Evolutionary conservation across 2,797 vertebrate genomes (phyloP), one percentile per base, ranked within the genome.

Genomic region (Eospalax fontanierii): DNA sequence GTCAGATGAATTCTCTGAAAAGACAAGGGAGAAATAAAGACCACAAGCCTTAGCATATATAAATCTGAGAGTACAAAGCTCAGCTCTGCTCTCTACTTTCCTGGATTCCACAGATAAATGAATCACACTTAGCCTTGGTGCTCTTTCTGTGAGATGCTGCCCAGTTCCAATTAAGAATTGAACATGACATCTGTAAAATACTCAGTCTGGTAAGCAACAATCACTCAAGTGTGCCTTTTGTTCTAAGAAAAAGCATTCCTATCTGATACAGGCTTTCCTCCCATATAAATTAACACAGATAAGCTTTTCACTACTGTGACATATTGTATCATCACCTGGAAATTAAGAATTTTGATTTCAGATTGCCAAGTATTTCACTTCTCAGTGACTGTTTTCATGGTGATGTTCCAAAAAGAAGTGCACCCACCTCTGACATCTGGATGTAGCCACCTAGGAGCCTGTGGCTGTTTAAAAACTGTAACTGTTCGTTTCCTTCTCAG

Each of bases 301-400:
- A 80, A 74, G 38, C 43, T 40, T 81, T 85, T 89, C 75, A 76
- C 57, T 50, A 40, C 33, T 66, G 43, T 83, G 54, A 82, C 54
- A 82, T 4, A 86, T n/a, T 80, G 4, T 65, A 43, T 91, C 65
- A 81, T 46, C 18, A 93, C 26, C 33, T 89, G 71, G 33, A 75
- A 88, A 57, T 63, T 68, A 83, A 88, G 35, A 50, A 66, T 65
- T 92, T 87, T 33, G 73, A 73, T 59, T 95, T 33, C 12, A 74
- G 63, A 24, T 82, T 87, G 76, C 30, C 71, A 92, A 83, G 19
- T 73, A 75, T 30, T 38, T 35, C 82, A 43, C 9, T 40, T 71
- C 57, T 54, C 70, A 75, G 0, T 21, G n/a, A 87, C 3, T 26
- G 46, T 79, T 43, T 90, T 84, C 28, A 43, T 9, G 30, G 43